A percentile compares a stretch with the other conserved stretches of the same genome.
These are phyloP conservation scores for Drosophila navojoa DNA, from an alignment of 1,140 invertebrate species.

Conservation along the genomic window DNA sequence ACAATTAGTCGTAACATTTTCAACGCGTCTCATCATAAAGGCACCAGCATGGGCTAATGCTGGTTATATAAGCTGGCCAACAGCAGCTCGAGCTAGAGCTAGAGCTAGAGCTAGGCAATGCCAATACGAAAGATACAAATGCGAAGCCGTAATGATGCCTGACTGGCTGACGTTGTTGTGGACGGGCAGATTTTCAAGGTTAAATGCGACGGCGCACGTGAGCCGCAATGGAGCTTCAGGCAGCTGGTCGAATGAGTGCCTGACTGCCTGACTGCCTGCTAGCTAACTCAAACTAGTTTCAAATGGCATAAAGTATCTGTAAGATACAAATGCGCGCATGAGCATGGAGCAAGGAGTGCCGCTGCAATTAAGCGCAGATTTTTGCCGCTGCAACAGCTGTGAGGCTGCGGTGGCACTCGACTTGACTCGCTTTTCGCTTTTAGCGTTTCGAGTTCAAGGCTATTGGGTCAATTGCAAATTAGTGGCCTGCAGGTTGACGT, in stretches of 20 bases:
- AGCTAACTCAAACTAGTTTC: constrained; percentile 72
- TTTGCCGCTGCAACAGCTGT: constrained; percentile 40
- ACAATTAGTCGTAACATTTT: constrained; percentile 73
- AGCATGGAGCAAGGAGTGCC: constrained; percentile 61
- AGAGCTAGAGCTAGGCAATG: constrained; percentile 9
- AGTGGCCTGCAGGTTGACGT: constrained; percentile 75
- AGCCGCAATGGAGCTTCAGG: constrained; percentile 49
- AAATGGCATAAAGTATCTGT: constrained; percentile 76
- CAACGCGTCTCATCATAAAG: constrained; percentile 66
- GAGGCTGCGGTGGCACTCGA: not conserved
- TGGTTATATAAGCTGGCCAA: constrained; percentile 73
- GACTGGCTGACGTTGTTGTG: constrained; percentile 27
- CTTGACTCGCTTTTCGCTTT: constrained; percentile 30
- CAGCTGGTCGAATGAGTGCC: constrained; percentile 38
- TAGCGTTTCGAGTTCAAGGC: constrained; percentile 74
- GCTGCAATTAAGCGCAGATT: constrained; percentile 69
- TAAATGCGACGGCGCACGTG: constrained; percentile 68
- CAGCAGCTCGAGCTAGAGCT: constrained; percentile 4
- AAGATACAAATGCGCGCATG: constrained; percentile 58
- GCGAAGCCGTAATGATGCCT: constrained; percentile 65
- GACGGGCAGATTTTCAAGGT: constrained; percentile 69
- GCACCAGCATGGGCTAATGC: constrained; percentile 41
- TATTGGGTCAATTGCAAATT: constrained; percentile 79
- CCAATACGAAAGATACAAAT: constrained; percentile 23
- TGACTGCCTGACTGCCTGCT: constrained; percentile 34